Base-by-base conservation (phyloP, 2,888 invertebrate species). In the Zaprionus bogoriensis region DNA sequence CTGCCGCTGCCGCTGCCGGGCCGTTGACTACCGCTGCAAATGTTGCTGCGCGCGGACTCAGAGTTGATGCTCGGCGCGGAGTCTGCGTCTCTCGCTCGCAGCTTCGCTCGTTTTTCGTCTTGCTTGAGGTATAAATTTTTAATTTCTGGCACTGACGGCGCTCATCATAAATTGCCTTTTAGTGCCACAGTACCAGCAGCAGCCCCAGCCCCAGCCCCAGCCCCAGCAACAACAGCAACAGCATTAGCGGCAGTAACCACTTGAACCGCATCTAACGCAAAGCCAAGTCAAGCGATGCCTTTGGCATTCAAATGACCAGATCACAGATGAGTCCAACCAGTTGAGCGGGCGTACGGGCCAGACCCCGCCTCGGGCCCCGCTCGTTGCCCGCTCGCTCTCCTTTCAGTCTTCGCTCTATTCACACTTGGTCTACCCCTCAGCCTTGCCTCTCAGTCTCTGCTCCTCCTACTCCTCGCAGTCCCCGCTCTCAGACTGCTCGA, bases 221-320 rank as follows among this genome's bases (percentile, higher is more conserved):
- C 19, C 22, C 3, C 30, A 30, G 2, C 14, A 20, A 12, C 5
- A 48, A 5, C 6, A 25, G 7, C 9, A 38, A 61, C 4, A 23
- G 4, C 50, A 69, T 48, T 32, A 1, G 7, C 32, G 9, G n/a
- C 32, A 36, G 17, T 17, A 36, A 36, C 32, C 17, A 57, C 28
- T 39, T 20, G 5, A 20, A 10, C 20, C 17, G 51, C 36, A 58
- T 42, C 58, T 39, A 62, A 59, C 46, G 55, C 55, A 67, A 80
- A 32, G 17, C 14, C 32, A 32, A 32, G 32, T 6, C 32, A 14
- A 64, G 67, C 61, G 58, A 75, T 75, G 74, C 85, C 75, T 87
- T 87, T 87, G 80, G 82, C 86, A 87, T 86, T 80, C 80, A 80
- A 80, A 80, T 80, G 69, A 67, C 54, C 81, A 75, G 76, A 61